Conservation (phyloP, 2,113 vertebrate genomes). For the Ibidorhyncha struthersii region DNA sequence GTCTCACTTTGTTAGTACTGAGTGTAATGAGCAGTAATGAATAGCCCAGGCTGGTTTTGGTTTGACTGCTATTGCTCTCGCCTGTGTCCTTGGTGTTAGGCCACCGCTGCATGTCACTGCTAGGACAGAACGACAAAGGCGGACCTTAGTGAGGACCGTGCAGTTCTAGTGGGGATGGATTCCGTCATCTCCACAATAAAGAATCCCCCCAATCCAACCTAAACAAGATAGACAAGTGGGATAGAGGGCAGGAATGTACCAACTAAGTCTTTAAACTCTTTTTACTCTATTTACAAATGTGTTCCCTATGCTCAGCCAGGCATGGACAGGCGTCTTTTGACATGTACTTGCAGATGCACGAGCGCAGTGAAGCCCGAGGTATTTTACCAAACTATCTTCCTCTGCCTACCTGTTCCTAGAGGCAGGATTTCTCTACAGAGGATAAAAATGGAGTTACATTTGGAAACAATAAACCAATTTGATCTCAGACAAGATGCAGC, state of each 20-base stretch:
- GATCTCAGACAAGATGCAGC: background rate
- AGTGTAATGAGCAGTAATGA: background rate
- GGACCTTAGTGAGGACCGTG: fast-evolving
- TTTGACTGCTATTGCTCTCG: background rate
- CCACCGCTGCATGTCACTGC: background rate
- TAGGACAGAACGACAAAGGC: fast-evolving
- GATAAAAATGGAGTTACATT: background rate
- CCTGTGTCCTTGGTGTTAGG: background rate
- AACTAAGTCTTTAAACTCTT: background rate
- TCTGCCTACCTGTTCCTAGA: background rate
- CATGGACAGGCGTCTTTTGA: background rate
- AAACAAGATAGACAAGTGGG: background rate
- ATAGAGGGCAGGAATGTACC: background rate
- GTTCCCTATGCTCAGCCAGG: background rate
- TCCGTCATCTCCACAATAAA: background rate
- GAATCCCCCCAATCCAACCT: background rate
- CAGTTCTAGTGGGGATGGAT: background rate
- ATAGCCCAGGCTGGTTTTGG: background rate
- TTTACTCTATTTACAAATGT: no score
- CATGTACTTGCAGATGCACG: no score
- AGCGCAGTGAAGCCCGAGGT: background rate
- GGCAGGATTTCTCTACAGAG: background rate
- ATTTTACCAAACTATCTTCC: background rate
- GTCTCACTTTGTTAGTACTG: background rate
- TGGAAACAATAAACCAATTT: background rate